Conservation (phyloP, 2,797 vertebrate species). For the Micromesistius poutassou region DNA sequence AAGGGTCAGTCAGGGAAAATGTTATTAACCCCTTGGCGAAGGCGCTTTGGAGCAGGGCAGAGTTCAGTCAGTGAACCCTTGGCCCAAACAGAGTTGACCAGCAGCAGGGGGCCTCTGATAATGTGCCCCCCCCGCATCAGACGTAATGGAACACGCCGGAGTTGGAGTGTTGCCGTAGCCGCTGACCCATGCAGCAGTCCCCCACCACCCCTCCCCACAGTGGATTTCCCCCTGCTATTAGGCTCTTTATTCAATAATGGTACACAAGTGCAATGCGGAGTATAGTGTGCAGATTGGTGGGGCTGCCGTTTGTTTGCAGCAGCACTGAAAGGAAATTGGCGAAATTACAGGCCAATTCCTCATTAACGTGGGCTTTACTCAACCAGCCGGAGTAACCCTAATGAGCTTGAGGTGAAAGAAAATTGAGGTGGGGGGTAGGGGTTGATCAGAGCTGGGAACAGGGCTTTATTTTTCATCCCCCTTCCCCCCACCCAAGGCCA, state of each 20-base stretch:
- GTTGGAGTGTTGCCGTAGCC: slow-evolving; percentile 30
- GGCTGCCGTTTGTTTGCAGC: slow-evolving; percentile 60
- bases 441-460: slow-evolving; percentile 23
- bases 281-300: slow-evolving; percentile 26
- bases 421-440: slow-evolving; percentile 7
- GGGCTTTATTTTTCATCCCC: slow-evolving; percentile 24
- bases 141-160: slow-evolving; percentile 63
- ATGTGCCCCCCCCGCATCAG: slow-evolving; percentile 46
- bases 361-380: slow-evolving; percentile 66
- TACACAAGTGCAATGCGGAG: slow-evolving; percentile 38
- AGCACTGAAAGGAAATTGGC: slow-evolving; percentile 65
- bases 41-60: slow-evolving; percentile 48
- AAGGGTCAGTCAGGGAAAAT: slow-evolving; percentile 61
- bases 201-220: slow-evolving; percentile 34
- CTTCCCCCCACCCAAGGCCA: slow-evolving; percentile 12
- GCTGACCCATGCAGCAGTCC: slow-evolving; percentile 50
- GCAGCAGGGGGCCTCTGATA: slow-evolving; percentile 50
- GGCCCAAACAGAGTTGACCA: slow-evolving; percentile 35
- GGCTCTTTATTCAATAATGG: slow-evolving; percentile 59
- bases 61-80: slow-evolving; percentile 59
- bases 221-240: slow-evolving; percentile 51
- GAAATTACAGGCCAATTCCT: slow-evolving; percentile 68
- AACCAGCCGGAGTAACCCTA: slow-evolving; percentile 61
- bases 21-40: slow-evolving; percentile 53
- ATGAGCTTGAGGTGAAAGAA: slow-evolving; percentile 53